These are phyloP conservation scores for Arctia plantaginis DNA, from an alignment of 2,888 invertebrate genomes.

Conservation along the genomic window DNA sequence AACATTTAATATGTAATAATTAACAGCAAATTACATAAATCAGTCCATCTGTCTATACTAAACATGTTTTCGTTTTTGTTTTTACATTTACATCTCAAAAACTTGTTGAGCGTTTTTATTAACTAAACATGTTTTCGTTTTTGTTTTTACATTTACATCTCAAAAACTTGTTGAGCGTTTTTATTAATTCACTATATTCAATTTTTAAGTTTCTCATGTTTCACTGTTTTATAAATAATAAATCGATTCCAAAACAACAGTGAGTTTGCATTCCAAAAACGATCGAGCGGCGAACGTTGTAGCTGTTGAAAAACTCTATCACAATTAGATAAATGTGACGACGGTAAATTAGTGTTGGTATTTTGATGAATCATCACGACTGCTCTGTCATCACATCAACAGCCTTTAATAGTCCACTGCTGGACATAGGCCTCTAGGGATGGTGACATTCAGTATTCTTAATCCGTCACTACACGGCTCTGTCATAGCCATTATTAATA, in stretches of 20 bases:
- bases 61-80: slow-evolving; percentile 34
- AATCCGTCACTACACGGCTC: too few relatives aligned
- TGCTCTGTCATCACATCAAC: background rate
- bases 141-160: slow-evolving; percentile 35
- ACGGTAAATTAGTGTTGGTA: slow-evolving; percentile 27
- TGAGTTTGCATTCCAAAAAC: slow-evolving; percentile 35
- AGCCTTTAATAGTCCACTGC: too few relatives aligned
- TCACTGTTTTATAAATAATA: slow-evolving; percentile 41
- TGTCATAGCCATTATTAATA: slow-evolving; percentile 9
- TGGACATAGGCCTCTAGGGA: too few relatives aligned
- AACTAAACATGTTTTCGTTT: slow-evolving; percentile 32
- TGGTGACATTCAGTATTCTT: too few relatives aligned
- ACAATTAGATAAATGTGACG: slow-evolving; percentile 34
- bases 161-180: slow-evolving; percentile 37
- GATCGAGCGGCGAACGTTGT: slow-evolving; percentile 19
- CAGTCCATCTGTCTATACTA: slow-evolving; percentile 9
- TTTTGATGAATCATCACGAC: slow-evolving; percentile 14
- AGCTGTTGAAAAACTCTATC: slow-evolving; percentile 8
- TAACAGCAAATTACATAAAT: slow-evolving; percentile 20
- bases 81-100: slow-evolving; percentile 36
- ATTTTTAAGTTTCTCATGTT: slow-evolving; percentile 38
- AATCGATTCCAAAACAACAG: slow-evolving; percentile 41
- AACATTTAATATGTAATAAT: slow-evolving; percentile 10
- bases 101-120: slow-evolving; percentile 39
- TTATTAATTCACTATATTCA: slow-evolving; percentile 40